Conservation (phyloP, 2,888 invertebrate genomes). For the Chironomus riparius region DNA sequence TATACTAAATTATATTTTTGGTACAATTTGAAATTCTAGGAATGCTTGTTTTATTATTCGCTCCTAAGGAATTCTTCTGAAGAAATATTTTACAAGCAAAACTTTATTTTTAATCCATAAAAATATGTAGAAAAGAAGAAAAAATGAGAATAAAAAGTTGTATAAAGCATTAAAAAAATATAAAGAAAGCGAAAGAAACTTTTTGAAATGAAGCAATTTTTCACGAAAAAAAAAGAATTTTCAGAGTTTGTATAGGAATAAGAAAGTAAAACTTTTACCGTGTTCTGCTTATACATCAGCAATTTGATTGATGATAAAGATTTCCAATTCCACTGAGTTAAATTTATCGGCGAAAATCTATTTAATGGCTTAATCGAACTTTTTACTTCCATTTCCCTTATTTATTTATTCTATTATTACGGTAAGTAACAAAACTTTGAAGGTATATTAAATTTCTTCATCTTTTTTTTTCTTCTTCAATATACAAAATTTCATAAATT, state of each 20-base stretch:
- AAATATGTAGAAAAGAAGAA: too few species aligned
- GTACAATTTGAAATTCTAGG: too few species aligned
- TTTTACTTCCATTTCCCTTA: not conserved
- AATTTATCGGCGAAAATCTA: not conserved
- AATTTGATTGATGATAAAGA: conserved; percentile 12
- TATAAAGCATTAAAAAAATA: not conserved
- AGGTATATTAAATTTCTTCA: too few species aligned
- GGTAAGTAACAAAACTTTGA: too few species aligned
- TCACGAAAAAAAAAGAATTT: conserved; percentile 3
- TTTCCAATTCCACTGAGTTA: not conserved
- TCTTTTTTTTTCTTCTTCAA: too few species aligned
- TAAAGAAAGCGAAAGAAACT: conserved; percentile 3
- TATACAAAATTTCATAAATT: too few species aligned
- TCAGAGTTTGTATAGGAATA: not conserved
- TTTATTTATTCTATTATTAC: too few species aligned
- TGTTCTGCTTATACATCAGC: not conserved
- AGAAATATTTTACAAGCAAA: too few species aligned
- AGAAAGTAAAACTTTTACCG: conserved; percentile 5
- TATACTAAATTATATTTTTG: too few species aligned
- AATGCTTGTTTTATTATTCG: too few species aligned
- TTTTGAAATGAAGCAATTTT: not conserved
- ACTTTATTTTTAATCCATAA: too few species aligned
- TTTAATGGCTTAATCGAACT: not conserved
- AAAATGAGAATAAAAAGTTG: not conserved
- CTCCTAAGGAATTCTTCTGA: too few species aligned